Percentiles rank a stretch among this genome's conserved stretches.
phyloP scores from a whole-genome alignment of 2,797 vertebrate species.

The Sebastes steindachneri region DNA sequence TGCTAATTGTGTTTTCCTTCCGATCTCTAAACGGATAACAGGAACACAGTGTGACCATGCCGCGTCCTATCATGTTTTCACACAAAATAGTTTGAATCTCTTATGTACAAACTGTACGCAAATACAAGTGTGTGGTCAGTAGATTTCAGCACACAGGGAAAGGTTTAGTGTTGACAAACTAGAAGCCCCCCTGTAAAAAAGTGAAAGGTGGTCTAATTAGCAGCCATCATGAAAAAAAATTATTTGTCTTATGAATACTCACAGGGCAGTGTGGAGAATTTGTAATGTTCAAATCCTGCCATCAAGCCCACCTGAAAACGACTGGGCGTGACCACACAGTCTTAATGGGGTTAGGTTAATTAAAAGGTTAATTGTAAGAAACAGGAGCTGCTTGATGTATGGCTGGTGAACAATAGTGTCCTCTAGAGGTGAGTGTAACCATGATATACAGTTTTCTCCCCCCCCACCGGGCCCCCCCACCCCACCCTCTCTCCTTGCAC shows the following conservation, averaged over 20 bases:
- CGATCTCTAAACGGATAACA: constrained; percentile 91
- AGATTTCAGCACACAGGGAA: not conserved
- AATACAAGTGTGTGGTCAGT: not conserved
- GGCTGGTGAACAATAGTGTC: constrained; percentile 85
- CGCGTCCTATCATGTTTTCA: not conserved
- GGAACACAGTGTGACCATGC: constrained; percentile 73
- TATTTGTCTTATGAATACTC: not conserved
- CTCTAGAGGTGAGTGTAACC: constrained; percentile 84
- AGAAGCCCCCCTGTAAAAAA: not conserved
- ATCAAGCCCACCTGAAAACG: constrained; percentile 44
- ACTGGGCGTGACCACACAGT: constrained; percentile 42
- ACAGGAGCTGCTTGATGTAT: constrained; percentile 66
- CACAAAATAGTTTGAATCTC: not conserved
- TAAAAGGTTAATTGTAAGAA: constrained; percentile 70
- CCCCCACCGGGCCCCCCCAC: not conserved
- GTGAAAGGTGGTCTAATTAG: not conserved
- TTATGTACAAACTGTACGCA: not conserved
- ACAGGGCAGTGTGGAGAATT: not conserved
- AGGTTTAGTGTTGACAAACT: not conserved
- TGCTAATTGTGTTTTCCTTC: constrained; percentile 91
- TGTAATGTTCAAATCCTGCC: constrained; percentile 31
- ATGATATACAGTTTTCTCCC: constrained; percentile 28
- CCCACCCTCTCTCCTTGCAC: not conserved
- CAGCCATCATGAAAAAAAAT: not conserved
- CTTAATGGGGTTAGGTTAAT: constrained; percentile 69